Evolutionary conservation across 1,140 invertebrate species (phyloP).

Genomic region (Drosophila miranda): DNA sequence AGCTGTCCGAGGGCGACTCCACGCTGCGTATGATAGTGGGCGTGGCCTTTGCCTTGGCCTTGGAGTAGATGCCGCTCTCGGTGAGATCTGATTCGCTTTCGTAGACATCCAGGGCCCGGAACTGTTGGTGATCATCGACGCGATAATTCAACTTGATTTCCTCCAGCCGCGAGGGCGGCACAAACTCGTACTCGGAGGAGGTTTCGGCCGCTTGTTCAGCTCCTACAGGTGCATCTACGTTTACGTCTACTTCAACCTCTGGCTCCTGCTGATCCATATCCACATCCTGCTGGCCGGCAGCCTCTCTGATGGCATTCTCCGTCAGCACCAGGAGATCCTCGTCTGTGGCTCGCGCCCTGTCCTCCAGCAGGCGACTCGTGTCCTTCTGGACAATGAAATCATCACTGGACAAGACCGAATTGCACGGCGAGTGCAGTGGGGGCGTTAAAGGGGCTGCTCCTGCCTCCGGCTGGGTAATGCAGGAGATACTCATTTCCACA

Average conservation of each 20-base stretch:
- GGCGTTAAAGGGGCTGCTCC: not conserved
- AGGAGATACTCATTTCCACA: slow-evolving; percentile 33
- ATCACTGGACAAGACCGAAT: slow-evolving; percentile 71
- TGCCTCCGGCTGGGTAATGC: not conserved
- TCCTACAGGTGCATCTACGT: not conserved
- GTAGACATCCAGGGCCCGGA: slow-evolving; percentile 75
- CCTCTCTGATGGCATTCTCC: slow-evolving; percentile 56
- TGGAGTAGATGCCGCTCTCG: slow-evolving; percentile 72
- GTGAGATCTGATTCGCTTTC: slow-evolving; percentile 80
- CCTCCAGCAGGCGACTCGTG: slow-evolving; percentile 53
- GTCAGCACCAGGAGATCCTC: slow-evolving; percentile 68
- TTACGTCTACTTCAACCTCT: not conserved
- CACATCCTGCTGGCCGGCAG: slow-evolving; percentile 13
- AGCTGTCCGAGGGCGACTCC: slow-evolving; percentile 47
- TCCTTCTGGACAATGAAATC: slow-evolving; percentile 79
- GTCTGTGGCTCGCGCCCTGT: slow-evolving; percentile 58
- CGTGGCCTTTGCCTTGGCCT: slow-evolving; percentile 47
- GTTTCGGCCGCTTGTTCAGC: slow-evolving; percentile 18
- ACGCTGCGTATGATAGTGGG: slow-evolving; percentile 63
- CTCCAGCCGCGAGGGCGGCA: slow-evolving; percentile 56
- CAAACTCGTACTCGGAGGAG: slow-evolving; percentile 66
- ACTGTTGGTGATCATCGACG: slow-evolving; percentile 64
- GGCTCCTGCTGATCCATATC: not conserved
- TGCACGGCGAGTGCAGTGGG: slow-evolving; percentile 54
- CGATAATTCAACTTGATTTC: slow-evolving; percentile 66